phyloP scores from a whole-genome alignment of 2,113 vertebrate species.

The Amia ocellicauda region DNA sequence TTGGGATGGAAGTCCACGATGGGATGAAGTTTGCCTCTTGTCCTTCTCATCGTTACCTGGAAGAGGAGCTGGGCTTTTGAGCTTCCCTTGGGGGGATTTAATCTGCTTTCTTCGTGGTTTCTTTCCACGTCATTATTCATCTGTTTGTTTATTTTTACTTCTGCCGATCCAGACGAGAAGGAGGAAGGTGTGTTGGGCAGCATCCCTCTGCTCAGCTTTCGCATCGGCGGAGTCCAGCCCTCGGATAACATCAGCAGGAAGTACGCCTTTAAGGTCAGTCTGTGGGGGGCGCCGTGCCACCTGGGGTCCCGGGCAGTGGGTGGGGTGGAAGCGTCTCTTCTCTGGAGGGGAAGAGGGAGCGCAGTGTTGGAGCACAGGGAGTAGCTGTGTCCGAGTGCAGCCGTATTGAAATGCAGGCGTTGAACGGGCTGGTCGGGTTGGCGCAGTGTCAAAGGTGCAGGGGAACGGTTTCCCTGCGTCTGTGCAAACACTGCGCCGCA shows the following conservation, averaged over 20 bases:
- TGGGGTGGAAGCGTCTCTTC: not conserved
- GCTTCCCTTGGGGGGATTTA: not conserved
- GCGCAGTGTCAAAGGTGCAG: too few species aligned
- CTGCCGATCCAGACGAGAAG: constrained; percentile 77
- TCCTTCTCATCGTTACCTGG: too few species aligned
- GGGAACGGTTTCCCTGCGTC: too few species aligned
- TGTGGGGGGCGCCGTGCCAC: not conserved
- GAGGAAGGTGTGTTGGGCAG: constrained; percentile 88
- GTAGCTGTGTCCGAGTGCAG: too few species aligned
- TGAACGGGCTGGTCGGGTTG: too few species aligned
- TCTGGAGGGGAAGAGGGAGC: too few species aligned
- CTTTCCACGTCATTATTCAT: not conserved
- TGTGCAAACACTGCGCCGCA: too few species aligned
- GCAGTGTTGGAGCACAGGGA: too few species aligned
- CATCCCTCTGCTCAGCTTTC: constrained; percentile 89
- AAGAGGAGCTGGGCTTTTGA: not conserved
- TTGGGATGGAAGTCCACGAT: too few species aligned
- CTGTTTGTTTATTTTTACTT: not conserved
- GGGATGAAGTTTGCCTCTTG: too few species aligned
- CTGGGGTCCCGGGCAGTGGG: not conserved
- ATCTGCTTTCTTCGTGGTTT: not conserved
- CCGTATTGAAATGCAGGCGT: too few species aligned
- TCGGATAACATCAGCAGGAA: constrained; percentile 89
- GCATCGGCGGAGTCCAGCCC: constrained; percentile 73
- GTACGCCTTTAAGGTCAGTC: constrained; percentile 91